phyloP scores from a whole-genome alignment of 2,797 vertebrate species.

The Meda fulgida region DNA sequence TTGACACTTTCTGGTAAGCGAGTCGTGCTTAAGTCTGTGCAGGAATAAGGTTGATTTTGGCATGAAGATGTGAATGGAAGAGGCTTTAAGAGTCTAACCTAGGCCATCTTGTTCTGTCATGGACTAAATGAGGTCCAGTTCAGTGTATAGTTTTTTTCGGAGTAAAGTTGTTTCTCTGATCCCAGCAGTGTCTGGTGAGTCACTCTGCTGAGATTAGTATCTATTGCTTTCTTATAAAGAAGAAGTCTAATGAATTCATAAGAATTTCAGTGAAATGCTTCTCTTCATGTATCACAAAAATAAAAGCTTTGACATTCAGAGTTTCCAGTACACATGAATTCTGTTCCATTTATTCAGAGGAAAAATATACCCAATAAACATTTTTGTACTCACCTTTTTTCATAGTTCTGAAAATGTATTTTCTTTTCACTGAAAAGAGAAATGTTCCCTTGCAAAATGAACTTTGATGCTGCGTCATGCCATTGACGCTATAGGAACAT shows the following conservation, averaged over 20 bases:
- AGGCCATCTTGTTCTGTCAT: slow-evolving; percentile 17
- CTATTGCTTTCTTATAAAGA: neutral
- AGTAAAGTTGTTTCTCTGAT: slow-evolving; percentile 6
- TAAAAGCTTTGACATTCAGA: neutral
- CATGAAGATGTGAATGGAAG: neutral
- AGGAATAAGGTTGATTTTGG: slow-evolving; percentile 4
- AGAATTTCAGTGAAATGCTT: neutral
- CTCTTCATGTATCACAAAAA: neutral
- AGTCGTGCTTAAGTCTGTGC: neutral
- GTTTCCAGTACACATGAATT: neutral
- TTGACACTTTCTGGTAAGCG: neutral
- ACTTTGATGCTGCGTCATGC: neutral
- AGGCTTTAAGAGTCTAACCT: neutral
- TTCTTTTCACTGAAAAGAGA: neutral
- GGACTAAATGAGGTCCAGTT: neutral
- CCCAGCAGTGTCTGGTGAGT: neutral
- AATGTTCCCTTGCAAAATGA: neutral
- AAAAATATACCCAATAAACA: neutral
- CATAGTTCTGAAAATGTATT: neutral
- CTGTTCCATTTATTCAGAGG: neutral
- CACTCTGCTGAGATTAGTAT: neutral
- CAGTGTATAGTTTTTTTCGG: slow-evolving; percentile 3
- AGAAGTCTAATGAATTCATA: slow-evolving; percentile 1
- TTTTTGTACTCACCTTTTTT: neutral
- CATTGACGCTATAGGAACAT: neutral